Evolutionary conservation across 2,797 vertebrate genomes (phyloP).

Genomic region (Zenarchopterus dispar): DNA sequence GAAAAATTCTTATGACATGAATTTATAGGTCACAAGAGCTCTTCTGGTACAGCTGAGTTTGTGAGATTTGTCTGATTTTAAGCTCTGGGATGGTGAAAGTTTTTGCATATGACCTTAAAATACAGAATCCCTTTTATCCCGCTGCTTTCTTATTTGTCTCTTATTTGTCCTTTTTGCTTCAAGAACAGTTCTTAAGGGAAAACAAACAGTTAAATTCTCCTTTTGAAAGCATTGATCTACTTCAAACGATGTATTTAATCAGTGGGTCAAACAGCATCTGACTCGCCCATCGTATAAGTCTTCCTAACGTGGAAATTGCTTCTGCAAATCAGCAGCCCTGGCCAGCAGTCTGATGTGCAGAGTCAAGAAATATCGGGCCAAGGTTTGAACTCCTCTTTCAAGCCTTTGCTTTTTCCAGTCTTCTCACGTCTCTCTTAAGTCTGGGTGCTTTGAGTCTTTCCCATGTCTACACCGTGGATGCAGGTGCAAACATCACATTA

Average conservation of each 20-base stretch:
- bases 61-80: background rate
- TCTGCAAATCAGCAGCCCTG: slow-evolving; percentile 8
- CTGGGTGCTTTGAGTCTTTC: slow-evolving; percentile 2
- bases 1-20: slow-evolving; percentile 23
- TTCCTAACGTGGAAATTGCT: slow-evolving; percentile 22
- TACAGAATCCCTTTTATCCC: background rate
- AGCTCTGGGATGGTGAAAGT: slow-evolving; percentile 6
- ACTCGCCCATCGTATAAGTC: slow-evolving; percentile 1
- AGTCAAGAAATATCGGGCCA: background rate
- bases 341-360: slow-evolving; percentile 3
- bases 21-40: slow-evolving; percentile 19
- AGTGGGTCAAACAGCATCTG: slow-evolving; percentile 6
- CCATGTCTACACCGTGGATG: background rate
- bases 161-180: slow-evolving; percentile 1
- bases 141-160: slow-evolving; percentile 9
- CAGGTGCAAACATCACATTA: slow-evolving; percentile 3
- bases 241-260: slow-evolving; percentile 19
- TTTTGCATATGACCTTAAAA: slow-evolving; percentile 24
- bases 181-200: slow-evolving; percentile 2
- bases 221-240: slow-evolving; percentile 6
- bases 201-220: slow-evolving; percentile 30
- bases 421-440: slow-evolving; percentile 15
- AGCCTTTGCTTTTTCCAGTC: slow-evolving; percentile 15
- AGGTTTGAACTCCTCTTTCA: slow-evolving; percentile 9
- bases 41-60: slow-evolving; percentile 12